Evolutionary conservation across 2,113 vertebrate genomes (phyloP).

Genomic region (Lathamus discolor): DNA sequence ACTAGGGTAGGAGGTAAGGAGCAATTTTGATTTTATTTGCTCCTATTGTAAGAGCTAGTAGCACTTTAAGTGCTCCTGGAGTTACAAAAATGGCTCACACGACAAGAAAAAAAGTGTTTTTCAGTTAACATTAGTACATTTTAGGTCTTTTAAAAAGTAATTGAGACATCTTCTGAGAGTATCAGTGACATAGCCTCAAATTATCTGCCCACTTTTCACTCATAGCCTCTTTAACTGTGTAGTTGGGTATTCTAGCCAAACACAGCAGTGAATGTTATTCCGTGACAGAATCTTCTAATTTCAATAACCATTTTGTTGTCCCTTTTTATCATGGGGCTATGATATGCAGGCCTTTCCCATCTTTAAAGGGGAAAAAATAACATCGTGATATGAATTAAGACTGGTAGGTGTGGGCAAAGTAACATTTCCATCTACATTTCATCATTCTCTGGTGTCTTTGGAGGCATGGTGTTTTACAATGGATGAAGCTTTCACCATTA

Average conservation of each 20-base stretch:
- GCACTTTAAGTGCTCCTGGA: neutral
- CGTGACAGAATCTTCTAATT: neutral
- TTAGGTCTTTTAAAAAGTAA: neutral
- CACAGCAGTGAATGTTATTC: neutral
- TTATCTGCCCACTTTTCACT: neutral
- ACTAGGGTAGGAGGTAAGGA: neutral
- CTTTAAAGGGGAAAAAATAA: neutral
- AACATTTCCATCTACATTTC: conserved; percentile 58
- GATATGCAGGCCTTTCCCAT: neutral
- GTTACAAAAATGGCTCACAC: neutral
- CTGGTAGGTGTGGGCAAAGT: conserved; percentile 43
- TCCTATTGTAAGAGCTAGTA: neutral
- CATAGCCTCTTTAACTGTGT: neutral
- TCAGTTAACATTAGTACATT: neutral
- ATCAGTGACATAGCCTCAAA: neutral
- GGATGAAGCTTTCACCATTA: conserved; percentile 61
- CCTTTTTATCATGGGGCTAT: neutral
- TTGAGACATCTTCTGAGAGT: neutral
- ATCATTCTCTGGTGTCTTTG: conserved; percentile 60
- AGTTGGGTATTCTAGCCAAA: neutral
- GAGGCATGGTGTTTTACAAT: conserved; percentile 49
- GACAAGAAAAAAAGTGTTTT: neutral
- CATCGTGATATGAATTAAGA: conserved; percentile 30
- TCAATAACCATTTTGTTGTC: neutral
- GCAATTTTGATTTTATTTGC: neutral